Evolutionary conservation across 2,888 invertebrate genomes (phyloP), one percentile per base, ranked within the genome.

Genomic region (Drosophila acutilabella): DNA sequence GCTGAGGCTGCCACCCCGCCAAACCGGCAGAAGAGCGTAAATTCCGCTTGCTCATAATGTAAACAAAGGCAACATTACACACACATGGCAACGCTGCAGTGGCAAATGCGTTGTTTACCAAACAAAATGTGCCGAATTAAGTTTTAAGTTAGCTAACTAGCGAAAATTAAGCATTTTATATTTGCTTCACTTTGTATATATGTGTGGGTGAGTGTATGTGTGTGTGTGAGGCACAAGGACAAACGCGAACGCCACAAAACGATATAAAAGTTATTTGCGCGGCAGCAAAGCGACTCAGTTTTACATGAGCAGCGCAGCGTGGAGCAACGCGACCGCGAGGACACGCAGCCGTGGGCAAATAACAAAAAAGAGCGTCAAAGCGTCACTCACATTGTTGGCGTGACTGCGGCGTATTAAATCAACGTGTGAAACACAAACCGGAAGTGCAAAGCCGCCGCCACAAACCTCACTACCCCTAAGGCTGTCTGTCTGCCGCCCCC

Each of bases 371-470:
- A 41, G 23, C 60, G 23, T 48, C 13, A 52, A 57, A 41, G 18
- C 60, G 23, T 48, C 13, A 52, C 47, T 20, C 57, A 69, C 68
- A 73, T 77, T 67, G 44, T 61, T 85, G 68, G 74, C 89, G 89
- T 89, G 85, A 76, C 78, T 83, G 81, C 83, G 62, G 75, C 64
- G 89, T 68, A 89, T 89, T 86, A 86, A 89, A 86, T 86, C 88
- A 89, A 78, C 75, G 88, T 80, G 84, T 88, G 88, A 80, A 84
- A 84, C 88, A 66, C 71, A 66, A 83, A 70, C 81, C 89, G 84
- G 84, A 84, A 88, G 87, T 83, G 75, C 89, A 87, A 67, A 69
- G 71, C 60, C 67, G 51, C 36, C 59, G 44, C 44, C 66, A 26
- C 57, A 54, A 4, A 7, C 23, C n/a, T n/a, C 4, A 40, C 26